phyloP scores from a whole-genome alignment of 2,888 invertebrate species.

The Caenorhabditis doughertyi region DNA sequence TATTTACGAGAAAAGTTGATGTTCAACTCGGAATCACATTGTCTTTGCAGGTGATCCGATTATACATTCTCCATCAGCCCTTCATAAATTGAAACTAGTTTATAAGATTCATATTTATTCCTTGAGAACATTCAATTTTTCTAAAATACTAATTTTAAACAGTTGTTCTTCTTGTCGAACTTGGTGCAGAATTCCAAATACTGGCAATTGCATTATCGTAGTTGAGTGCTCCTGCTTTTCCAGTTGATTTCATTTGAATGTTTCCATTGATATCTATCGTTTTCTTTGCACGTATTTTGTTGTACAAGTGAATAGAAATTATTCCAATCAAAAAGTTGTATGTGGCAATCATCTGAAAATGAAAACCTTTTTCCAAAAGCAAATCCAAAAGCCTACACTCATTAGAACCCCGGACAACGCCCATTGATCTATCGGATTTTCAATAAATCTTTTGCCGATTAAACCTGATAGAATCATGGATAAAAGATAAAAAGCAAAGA shows the following conservation, averaged over 20 bases:
- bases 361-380: neutral
- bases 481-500: conserved; percentile 28
- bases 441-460: neutral
- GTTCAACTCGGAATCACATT: too few relatives aligned
- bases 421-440: neutral
- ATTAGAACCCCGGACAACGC: neutral
- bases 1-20: too few relatives aligned
- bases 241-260: conserved; percentile 27
- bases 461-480: neutral
- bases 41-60: too few relatives aligned
- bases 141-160: too few relatives aligned
- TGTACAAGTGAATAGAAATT: conserved; percentile 14
- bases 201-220: conserved; percentile 30
- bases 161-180: too few relatives aligned
- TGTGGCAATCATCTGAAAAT: conserved; percentile 2
- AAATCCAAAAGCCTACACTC: neutral
- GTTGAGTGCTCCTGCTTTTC: conserved; percentile 36
- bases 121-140: too few relatives aligned
- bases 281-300: conserved; percentile 10
- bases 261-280: neutral
- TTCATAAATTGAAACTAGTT: too few relatives aligned
- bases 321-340: conserved; percentile 31
- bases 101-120: too few relatives aligned
- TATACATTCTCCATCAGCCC: too few relatives aligned
- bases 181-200: conserved; percentile 31